Base-by-base conservation (phyloP, 2,797 vertebrate genomes). In the Sciurus carolinensis region DNA sequence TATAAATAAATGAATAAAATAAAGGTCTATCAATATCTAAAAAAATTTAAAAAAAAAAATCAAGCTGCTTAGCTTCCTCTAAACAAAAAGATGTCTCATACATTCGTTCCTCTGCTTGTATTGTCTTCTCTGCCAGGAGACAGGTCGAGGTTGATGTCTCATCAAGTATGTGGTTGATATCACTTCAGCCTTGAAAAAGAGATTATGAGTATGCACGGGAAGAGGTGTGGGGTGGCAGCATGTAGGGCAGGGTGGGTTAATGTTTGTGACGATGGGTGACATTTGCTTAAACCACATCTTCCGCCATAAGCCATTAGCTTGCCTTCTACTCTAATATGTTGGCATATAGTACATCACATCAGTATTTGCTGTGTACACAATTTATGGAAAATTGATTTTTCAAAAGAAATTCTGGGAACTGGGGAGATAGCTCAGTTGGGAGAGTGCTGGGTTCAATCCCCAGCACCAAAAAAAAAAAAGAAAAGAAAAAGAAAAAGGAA, bases 241-340 rank as follows among this genome's bases (percentile, higher is more conserved):
- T 57, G 62, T 36, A 83, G 52, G 33, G 64, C 89, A 96, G 93
- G 93, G 88, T 92, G 90, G 90, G 73, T 92, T 52, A 83, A 42
- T 96, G 94, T 87, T 83, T 95, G 76, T 94, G 87, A 90, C 77
- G 77, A 7, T 24, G n/a, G 75, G 89, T 97, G 77, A 96, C 77
- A 90, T 95, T 96, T 96, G 82, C 28, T 84, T 42, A 91, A 97
- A 96, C 95, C 92, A 91, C 90, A 87, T 76, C 90, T 91, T 97
- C 90, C 96, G 44, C 75, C 33, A 2, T 73, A 69, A 64, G 77
- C 62, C 72, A 77, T 92, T 88, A 93, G 57, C 69, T 93, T 87
- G 2, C 36, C 54, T 94, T 64, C 69, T 93, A 26, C 75, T 91
- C 87, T 89, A 84, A 47, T 89, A 50, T 83, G 93, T 90, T 94